Evolutionary conservation across 2,888 invertebrate genomes (phyloP).

Genomic region (Leucoma salicis): DNA sequence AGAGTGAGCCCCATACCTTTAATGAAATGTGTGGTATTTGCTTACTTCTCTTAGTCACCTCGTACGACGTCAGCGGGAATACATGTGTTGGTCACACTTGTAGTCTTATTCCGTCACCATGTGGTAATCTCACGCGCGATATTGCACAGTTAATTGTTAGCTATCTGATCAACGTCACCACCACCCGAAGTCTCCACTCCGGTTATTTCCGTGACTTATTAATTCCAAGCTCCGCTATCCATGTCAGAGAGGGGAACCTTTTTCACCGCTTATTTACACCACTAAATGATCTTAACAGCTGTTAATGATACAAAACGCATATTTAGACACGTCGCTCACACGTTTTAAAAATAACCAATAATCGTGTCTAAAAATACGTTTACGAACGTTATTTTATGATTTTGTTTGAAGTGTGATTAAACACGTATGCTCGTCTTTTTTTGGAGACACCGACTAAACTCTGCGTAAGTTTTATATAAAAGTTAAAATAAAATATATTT

Average conservation of each 20-base stretch:
- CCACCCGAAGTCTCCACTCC: neutral
- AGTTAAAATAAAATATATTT: too few relatives aligned
- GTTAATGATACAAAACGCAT: slow-evolving; percentile 25
- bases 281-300: slow-evolving; percentile 15
- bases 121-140: too few relatives aligned
- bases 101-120: too few relatives aligned
- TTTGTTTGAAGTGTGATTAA: slow-evolving; percentile 35
- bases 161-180: neutral
- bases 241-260: slow-evolving; percentile 1
- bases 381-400: slow-evolving; percentile 37
- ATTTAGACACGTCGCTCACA: slow-evolving; percentile 19
- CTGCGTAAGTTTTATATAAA: too few relatives aligned
- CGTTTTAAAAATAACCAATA: slow-evolving; percentile 8
- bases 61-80: too few relatives aligned
- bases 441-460: too few relatives aligned
- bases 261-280: slow-evolving; percentile 13
- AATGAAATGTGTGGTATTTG: too few relatives aligned
- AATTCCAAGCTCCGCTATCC: slow-evolving; percentile 9
- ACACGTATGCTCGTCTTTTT: slow-evolving; percentile 38
- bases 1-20: too few relatives aligned
- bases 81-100: too few relatives aligned
- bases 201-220: slow-evolving; percentile 18
- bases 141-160: too few relatives aligned
- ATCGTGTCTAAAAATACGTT: slow-evolving; percentile 41
- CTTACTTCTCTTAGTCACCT: too few relatives aligned